phyloP scores from a whole-genome alignment of 1,140 invertebrate species.

The Neodiprion lecontei region DNA sequence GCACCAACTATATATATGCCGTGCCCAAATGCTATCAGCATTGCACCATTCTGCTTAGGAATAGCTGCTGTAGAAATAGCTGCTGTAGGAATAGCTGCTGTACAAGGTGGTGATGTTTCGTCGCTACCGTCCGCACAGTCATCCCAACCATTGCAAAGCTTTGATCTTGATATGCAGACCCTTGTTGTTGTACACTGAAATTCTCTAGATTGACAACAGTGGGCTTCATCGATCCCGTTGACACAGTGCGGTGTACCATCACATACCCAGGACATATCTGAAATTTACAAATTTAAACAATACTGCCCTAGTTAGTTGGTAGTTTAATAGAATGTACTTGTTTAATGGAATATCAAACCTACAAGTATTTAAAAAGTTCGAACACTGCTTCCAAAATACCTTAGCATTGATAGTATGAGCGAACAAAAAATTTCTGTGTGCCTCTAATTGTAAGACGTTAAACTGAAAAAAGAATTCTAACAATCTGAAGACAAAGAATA shows the following conservation, averaged over 20 bases:
- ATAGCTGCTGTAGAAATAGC: slow-evolving; percentile 35
- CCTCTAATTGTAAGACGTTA: no score
- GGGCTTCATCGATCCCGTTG: slow-evolving; percentile 72
- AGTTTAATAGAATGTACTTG: no score
- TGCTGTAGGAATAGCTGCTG: slow-evolving; percentile 40
- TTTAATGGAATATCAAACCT: no score
- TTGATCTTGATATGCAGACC: slow-evolving; percentile 66
- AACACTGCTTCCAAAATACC: neutral
- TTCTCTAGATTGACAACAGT: slow-evolving; percentile 65
- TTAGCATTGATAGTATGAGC: no score
- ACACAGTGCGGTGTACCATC: slow-evolving; percentile 77
- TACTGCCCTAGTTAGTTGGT: neutral
- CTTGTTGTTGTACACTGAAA: slow-evolving; percentile 70
- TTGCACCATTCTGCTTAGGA: slow-evolving; percentile 31
- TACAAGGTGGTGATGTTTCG: slow-evolving; percentile 69
- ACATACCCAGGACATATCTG: slow-evolving; percentile 67
- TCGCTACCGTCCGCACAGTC: slow-evolving; percentile 79
- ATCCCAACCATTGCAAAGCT: slow-evolving; percentile 73
- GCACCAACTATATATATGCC: slow-evolving; percentile 58
- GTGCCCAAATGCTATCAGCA: slow-evolving; percentile 56
- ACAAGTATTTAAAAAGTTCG: neutral
- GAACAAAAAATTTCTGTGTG: no score
- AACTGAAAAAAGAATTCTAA: no score
- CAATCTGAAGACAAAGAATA: neutral
- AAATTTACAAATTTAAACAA: slow-evolving; percentile 13